Evolutionary conservation across 1,140 invertebrate species (phyloP).

Genomic region (Formica exsecta): DNA sequence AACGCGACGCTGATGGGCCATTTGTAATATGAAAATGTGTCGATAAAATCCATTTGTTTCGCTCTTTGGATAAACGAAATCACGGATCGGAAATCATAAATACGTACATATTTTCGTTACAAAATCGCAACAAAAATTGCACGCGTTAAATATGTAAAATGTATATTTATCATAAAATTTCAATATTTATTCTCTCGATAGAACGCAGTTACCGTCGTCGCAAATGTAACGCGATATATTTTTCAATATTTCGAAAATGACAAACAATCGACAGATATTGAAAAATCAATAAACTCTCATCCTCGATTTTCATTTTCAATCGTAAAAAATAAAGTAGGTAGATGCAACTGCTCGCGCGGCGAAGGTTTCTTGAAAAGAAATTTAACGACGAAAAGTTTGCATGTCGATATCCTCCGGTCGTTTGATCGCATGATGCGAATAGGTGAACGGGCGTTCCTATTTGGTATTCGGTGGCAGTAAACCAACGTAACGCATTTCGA

Average conservation of each 20-base stretch:
- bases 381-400: not conserved
- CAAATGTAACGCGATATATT: not conserved
- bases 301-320: not conserved
- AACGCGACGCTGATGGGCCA: constrained; percentile 12
- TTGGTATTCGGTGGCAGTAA: constrained; percentile 46
- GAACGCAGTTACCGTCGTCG: not conserved
- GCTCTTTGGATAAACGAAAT: constrained; percentile 18
- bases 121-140: not conserved
- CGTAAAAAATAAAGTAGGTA: not conserved
- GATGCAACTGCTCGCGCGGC: not conserved
- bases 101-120: not conserved
- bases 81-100: not conserved
- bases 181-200: constrained; percentile 28
- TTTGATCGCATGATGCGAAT: not conserved
- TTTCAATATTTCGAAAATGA: not conserved
- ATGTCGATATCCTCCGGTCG: not conserved
- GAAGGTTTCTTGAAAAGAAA: not conserved
- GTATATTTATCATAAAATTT: constrained; percentile 34
- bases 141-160: constrained; percentile 22
- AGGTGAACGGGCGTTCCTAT: not conserved
- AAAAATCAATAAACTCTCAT: constrained; percentile 6
- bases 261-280: not conserved
- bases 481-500: constrained; percentile 53
- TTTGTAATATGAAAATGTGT: constrained; percentile 31
- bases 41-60: constrained; percentile 27